These are phyloP conservation scores for Fringilla coelebs DNA, from an alignment of 2,797 vertebrate species.

Conservation along the genomic window DNA sequence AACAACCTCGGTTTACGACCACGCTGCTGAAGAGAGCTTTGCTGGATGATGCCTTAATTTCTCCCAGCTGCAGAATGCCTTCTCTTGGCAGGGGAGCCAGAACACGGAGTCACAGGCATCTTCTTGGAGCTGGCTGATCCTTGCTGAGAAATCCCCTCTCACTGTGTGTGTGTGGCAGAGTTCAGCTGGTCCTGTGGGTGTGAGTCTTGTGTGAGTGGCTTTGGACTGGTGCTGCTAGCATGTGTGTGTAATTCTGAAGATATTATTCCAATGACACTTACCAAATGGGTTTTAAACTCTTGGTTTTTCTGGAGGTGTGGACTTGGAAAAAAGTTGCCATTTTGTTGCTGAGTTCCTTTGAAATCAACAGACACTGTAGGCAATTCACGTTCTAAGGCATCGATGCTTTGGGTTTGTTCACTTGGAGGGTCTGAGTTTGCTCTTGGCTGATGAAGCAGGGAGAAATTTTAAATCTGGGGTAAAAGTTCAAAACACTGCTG, in stretches of 20 bases:
- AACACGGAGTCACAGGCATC: neutral
- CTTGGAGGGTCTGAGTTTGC: neutral
- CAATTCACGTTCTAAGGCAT: rapidly evolving
- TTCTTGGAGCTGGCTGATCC: neutral
- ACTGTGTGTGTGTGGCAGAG: rapidly evolving
- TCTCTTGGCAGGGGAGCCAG: neutral
- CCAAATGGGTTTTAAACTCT: neutral
- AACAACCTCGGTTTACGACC: slow-evolving; percentile 22
- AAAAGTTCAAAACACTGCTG: neutral
- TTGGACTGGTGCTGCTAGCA: neutral
- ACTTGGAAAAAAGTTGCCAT: neutral
- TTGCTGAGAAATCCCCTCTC: neutral
- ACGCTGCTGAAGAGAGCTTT: slow-evolving; percentile 7
- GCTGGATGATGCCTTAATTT: neutral
- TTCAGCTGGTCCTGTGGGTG: neutral
- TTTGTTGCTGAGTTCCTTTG: neutral
- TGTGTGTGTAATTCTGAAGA: neutral
- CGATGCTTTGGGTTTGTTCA: neutral
- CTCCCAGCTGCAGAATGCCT: slow-evolving; percentile 33
- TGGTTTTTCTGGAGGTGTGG: neutral
- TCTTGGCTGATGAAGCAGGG: neutral
- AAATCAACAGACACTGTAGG: neutral
- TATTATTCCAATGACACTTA: neutral
- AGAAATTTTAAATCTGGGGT: neutral
- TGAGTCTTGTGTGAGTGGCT: neutral